phyloP scores from a whole-genome alignment of 2,888 invertebrate species.

The Apoda limacodes region DNA sequence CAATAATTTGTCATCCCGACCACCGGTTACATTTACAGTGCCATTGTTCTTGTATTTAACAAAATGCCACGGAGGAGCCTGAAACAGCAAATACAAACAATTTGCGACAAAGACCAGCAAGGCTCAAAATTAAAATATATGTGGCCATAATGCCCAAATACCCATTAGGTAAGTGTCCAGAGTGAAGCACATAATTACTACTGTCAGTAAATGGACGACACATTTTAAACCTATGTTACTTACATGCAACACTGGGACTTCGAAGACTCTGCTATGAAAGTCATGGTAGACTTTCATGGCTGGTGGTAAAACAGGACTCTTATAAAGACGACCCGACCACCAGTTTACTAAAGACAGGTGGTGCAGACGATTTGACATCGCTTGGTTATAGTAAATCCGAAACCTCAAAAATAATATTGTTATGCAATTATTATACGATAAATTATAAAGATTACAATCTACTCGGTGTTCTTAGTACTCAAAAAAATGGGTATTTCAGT shows the following conservation, averaged over 20 bases:
- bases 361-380: conserved; percentile 67
- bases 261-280: conserved; percentile 73
- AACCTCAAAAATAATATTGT: conserved; percentile 50
- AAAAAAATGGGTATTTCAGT: conserved; percentile 1
- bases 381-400: conserved; percentile 80
- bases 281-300: conserved; percentile 73
- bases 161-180: not conserved
- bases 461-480: not conserved
- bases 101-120: not conserved
- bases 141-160: not conserved
- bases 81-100: no score
- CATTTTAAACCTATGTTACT: no score
- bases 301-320: conserved; percentile 74
- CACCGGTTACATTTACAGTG: conserved; percentile 72
- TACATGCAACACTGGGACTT: conserved; percentile 80
- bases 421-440: no score
- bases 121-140: not conserved
- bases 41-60: conserved; percentile 72
- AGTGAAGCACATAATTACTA: no score
- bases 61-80: conserved; percentile 84
- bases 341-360: conserved; percentile 77
- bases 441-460: conserved; percentile 2
- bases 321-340: conserved; percentile 77
- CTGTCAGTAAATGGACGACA: no score
- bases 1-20: conserved; percentile 78